Base-by-base conservation (phyloP, 2,888 invertebrate species). In the Acanthacorydalis orientalis region DNA sequence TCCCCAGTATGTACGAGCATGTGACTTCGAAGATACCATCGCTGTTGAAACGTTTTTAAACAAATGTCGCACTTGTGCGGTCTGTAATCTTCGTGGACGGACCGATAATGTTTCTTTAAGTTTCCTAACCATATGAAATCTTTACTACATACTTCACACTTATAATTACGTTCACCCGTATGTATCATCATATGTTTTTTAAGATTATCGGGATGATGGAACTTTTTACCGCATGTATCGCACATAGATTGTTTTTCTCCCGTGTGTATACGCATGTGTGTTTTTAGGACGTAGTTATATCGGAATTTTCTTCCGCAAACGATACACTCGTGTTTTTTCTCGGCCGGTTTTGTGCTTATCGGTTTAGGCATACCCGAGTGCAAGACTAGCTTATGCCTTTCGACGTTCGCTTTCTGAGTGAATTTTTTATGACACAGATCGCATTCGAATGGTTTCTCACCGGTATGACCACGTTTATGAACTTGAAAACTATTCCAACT, bases 1-100 rank as follows among this genome's bases (percentile, higher is more conserved):
- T 42, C 42, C 9, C 42, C 42, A 15, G 42, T 42, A 42, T 42
- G 42, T 42, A 42, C 11, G 12, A 42, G 10, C 42, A 42, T 42
- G n/a, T 42, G 42, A 11, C 42, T 37, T 8, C 37, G 37, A 12
- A 37, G 14, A 14, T 37, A 37, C 37, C 37, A 37, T 6, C 37
- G 37, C 10, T 37, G 37, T 9, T 37, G 37, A 9, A 37, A 37
- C 10, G 37, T 37, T 14, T 37, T 37, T 14, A 37, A 12, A 37
- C 37, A 37, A 9, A 37, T 9, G 37, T 37, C 14, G 37, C 37
- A 37, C 9, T 37, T n/a, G 14, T 37, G 14, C n/a, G 37, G 37
- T 9, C 37, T 37, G 37, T 37, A 37, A 37, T 37, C 37, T 37
- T 37, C 12, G 9, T 37, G 37, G n/a, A 37, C 37, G 14, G 37